These are phyloP conservation scores for Drosophila ambigua DNA, from an alignment of 1,140 invertebrate genomes.

Conservation along the genomic window DNA sequence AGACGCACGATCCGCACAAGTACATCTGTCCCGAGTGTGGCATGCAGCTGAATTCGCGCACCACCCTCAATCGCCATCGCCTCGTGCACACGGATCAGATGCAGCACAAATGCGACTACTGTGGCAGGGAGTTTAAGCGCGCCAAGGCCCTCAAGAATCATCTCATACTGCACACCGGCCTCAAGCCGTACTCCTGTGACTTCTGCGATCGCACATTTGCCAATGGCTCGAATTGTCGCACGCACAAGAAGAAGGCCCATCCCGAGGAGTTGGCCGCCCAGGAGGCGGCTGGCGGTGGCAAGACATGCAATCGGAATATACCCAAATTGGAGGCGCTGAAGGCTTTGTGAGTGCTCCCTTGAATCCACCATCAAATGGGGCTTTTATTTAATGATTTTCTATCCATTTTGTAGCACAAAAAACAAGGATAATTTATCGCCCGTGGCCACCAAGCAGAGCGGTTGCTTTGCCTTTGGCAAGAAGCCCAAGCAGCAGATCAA, in stretches of 20 bases:
- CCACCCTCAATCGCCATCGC: conserved; percentile 84
- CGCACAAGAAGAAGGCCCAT: conserved; percentile 84
- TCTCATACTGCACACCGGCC: conserved; percentile 84
- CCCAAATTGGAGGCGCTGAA: conserved; percentile 80
- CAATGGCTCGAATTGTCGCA: conserved; percentile 84
- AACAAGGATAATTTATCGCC: conserved; percentile 76
- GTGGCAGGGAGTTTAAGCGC: conserved; percentile 75
- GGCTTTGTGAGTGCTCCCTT: conserved; percentile 53
- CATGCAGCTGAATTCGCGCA: conserved; percentile 84
- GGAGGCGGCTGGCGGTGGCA: conserved; percentile 76
- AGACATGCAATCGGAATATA: conserved; percentile 74
- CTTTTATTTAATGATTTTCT: not conserved
- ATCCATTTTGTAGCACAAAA: conserved; percentile 53
- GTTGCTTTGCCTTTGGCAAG: conserved; percentile 71
- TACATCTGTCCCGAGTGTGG: conserved; percentile 85
- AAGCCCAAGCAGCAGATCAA: conserved; percentile 58
- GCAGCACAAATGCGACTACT: conserved; percentile 84
- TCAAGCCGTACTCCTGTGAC: conserved; percentile 84
- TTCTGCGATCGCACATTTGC: conserved; percentile 85
- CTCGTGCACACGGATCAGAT: conserved; percentile 84
- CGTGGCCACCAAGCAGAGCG: conserved; percentile 78
- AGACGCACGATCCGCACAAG: conserved; percentile 84
- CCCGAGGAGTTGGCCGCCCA: conserved; percentile 83
- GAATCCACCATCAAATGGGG: not conserved
- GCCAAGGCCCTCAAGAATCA: conserved; percentile 84